Evolutionary conservation across 2,888 invertebrate species (phyloP).

Genomic region (Xylota sylvarum): DNA sequence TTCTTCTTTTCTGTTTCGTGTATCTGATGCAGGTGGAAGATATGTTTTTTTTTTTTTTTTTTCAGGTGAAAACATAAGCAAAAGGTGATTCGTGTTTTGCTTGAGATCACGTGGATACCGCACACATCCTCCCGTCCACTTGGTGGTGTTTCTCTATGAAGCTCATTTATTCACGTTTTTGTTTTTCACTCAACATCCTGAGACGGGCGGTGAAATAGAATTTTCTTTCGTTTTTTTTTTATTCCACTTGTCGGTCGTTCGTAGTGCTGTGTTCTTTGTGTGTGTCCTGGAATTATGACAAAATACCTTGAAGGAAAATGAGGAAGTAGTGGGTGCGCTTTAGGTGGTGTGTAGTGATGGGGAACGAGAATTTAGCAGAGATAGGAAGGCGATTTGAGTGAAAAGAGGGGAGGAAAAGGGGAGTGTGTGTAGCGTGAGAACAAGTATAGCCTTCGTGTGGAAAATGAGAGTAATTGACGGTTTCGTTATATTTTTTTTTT

Average conservation of each 20-base stretch:
- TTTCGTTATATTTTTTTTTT: not conserved
- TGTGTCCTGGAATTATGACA: slow-evolving; percentile 55
- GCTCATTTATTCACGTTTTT: slow-evolving; percentile 29
- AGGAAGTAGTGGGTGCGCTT: slow-evolving; percentile 1
- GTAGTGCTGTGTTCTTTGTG: slow-evolving; percentile 10
- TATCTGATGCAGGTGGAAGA: slow-evolving; percentile 46
- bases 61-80: slow-evolving; percentile 52
- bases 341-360: not conserved
- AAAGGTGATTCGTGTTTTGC: slow-evolving; percentile 48
- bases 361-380: slow-evolving; percentile 9
- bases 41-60: not conserved
- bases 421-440: slow-evolving; percentile 9
- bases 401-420: too few relatives aligned
- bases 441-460: slow-evolving; percentile 14
- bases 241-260: not conserved
- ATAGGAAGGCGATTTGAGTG: not conserved
- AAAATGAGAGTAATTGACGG: slow-evolving; percentile 36
- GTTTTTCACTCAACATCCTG: slow-evolving; percentile 36
- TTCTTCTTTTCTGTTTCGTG: slow-evolving; percentile 1
- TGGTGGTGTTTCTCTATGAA: not conserved
- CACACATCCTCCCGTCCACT: not conserved
- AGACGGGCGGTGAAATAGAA: slow-evolving; percentile 39
- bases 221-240: slow-evolving; percentile 19
- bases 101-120: slow-evolving; percentile 37
- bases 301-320: slow-evolving; percentile 30